A percentile compares a stretch with the other conserved stretches of the same genome.
These are phyloP conservation scores for Agriopis aurantiaria DNA, from an alignment of 2,888 invertebrate genomes.

Conservation along the genomic window DNA sequence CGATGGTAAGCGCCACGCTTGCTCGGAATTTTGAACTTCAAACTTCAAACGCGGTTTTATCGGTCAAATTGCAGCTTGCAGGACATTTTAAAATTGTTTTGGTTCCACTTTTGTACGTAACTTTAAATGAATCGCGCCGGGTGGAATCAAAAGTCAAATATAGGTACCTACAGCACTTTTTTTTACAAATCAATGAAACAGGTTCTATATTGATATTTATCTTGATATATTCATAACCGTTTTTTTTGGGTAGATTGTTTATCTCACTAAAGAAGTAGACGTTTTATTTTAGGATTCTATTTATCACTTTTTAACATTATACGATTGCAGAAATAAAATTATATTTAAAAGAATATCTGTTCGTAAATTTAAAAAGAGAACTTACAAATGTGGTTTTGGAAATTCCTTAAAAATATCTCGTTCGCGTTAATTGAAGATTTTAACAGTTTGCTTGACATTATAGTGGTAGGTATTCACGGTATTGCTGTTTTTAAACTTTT, in stretches of 20 bases:
- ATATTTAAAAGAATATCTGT: neutral
- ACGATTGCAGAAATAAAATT: too few relatives aligned
- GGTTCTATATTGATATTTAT: neutral
- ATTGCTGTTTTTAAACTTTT: too few relatives aligned
- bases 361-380: neutral
- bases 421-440: neutral
- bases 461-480: too few relatives aligned
- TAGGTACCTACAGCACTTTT: neutral
- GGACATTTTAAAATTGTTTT: too few relatives aligned
- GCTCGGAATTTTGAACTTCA: too few relatives aligned
- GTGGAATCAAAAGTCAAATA: neutral
- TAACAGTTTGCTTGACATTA: neutral
- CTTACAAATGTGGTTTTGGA: neutral
- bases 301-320: neutral
- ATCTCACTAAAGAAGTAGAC: neutral
- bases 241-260: neutral
- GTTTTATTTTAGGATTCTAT: neutral
- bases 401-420: neutral
- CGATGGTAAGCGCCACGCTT: too few relatives aligned
- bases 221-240: neutral
- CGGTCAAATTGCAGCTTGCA: too few relatives aligned
- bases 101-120: too few relatives aligned
- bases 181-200: neutral
- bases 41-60: too few relatives aligned
- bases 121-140: neutral